Evolutionary conservation across 2,888 invertebrate genomes (phyloP).

Genomic region (Incurvaria masculella): DNA sequence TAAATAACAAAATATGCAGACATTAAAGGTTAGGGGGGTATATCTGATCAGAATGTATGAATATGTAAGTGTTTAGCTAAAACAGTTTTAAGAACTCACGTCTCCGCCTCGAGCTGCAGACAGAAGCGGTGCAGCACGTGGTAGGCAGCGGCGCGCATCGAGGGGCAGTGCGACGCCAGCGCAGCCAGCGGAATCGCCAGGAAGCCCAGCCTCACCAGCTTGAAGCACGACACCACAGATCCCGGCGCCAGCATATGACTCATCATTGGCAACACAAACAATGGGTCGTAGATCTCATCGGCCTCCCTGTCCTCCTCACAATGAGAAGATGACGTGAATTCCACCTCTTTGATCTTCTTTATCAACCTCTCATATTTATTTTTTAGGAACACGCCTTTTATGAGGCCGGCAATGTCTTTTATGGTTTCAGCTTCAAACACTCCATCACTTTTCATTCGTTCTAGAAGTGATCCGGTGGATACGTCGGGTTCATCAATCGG

Average conservation of each 20-base stretch:
- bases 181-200: conserved; percentile 69
- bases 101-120: conserved; percentile 68
- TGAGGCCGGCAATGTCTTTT: conserved; percentile 25
- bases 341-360: conserved; percentile 20
- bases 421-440: conserved; percentile 21
- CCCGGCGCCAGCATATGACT: conserved; percentile 72
- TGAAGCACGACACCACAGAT: conserved; percentile 67
- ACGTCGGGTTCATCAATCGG: conserved; percentile 20
- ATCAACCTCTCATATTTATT: conserved; percentile 23
- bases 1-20: too few relatives aligned
- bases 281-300: conserved; percentile 70
- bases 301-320: conserved; percentile 19
- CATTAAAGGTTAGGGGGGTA: too few relatives aligned
- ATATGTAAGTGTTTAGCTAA: conserved; percentile 11
- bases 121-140: conserved; percentile 72
- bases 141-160: conserved; percentile 69
- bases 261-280: conserved; percentile 76
- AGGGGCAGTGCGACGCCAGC: conserved; percentile 63
- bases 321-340: conserved; percentile 27
- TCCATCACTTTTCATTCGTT: conserved; percentile 24
- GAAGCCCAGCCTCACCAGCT: conserved; percentile 66
- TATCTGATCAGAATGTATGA: too few relatives aligned
- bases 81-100: too few relatives aligned
- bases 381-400: conserved; percentile 24
- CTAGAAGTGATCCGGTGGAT: conserved; percentile 19